phyloP scores from a whole-genome alignment of 2,888 invertebrate species.

The Cheilosia soror region DNA sequence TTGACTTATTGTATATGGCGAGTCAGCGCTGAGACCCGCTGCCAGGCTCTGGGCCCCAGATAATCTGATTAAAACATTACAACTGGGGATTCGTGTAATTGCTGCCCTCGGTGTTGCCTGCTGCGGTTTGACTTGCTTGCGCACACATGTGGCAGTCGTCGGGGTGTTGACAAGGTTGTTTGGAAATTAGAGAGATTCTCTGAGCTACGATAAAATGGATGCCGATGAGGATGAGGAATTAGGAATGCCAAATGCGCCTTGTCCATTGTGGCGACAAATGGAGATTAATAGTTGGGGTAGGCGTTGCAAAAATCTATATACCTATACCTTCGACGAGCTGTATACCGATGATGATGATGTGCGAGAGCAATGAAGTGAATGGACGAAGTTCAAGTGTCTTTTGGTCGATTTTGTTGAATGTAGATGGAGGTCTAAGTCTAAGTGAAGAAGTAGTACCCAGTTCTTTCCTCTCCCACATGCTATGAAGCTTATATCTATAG shows the following conservation, averaged over 20 bases:
- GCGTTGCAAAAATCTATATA: not conserved
- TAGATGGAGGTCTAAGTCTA: not conserved
- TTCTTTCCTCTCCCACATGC: no score
- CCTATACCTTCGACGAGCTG: not conserved
- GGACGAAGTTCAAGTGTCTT: not conserved
- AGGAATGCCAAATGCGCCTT: slow-evolving; percentile 13
- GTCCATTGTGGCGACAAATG: slow-evolving; percentile 41
- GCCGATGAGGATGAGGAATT: slow-evolving; percentile 7
- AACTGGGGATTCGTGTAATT: slow-evolving; percentile 73
- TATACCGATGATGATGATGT: not conserved
- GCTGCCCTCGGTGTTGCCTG: slow-evolving; percentile 59
- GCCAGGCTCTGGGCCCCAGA: slow-evolving; percentile 31
- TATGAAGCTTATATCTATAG: no score
- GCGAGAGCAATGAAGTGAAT: no score
- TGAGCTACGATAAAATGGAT: slow-evolving; percentile 26
- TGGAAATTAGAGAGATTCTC: slow-evolving; percentile 65
- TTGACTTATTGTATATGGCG: slow-evolving; percentile 6
- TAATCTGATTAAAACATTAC: slow-evolving; percentile 75
- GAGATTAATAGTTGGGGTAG: slow-evolving; percentile 23
- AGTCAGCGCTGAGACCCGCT: slow-evolving; percentile 1
- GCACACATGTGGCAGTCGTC: slow-evolving; percentile 20
- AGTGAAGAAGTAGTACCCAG: no score
- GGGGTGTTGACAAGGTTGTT: slow-evolving; percentile 73
- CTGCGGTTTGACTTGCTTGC: slow-evolving; percentile 27
- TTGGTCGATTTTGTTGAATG: not conserved